phyloP scores from a whole-genome alignment of 1,140 invertebrate genomes.

The Anoplophora glabripennis region DNA sequence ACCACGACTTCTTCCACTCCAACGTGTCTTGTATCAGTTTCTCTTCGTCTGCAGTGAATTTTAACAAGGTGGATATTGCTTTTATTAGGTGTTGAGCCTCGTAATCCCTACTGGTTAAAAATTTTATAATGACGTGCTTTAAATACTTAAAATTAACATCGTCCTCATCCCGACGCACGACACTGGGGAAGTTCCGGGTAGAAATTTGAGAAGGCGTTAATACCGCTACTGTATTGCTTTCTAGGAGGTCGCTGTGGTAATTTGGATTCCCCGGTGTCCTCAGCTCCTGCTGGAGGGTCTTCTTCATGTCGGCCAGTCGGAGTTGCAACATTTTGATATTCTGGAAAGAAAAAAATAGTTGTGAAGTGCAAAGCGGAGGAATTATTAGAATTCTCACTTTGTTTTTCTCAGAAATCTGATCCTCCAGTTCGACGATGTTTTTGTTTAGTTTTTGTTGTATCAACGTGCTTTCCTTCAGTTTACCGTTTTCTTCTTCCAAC shows the following conservation, averaged over 20 bases:
- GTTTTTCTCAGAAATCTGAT: constrained; percentile 76
- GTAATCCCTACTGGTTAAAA: constrained; percentile 82
- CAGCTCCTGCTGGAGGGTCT: constrained; percentile 84
- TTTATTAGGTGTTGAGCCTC: constrained; percentile 86
- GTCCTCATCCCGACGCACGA: constrained; percentile 57
- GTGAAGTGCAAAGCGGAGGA: neutral
- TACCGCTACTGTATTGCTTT: constrained; percentile 47
- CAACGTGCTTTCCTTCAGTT: constrained; percentile 52
- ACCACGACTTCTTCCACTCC: constrained; percentile 87
- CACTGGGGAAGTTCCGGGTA: constrained; percentile 54
- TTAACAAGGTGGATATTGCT: constrained; percentile 79
- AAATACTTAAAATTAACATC: constrained; percentile 85
- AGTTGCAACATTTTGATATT: constrained; percentile 85
- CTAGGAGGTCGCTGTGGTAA: constrained; percentile 29
- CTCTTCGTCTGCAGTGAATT: constrained; percentile 84
- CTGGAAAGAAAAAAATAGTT: constrained; percentile 59
- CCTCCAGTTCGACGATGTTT: constrained; percentile 66
- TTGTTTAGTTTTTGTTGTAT: constrained; percentile 59
- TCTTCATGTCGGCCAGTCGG: constrained; percentile 82
- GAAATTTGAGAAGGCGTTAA: constrained; percentile 52
- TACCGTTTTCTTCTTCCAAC: constrained; percentile 53
- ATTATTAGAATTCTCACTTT: constrained; percentile 54
- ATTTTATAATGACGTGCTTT: constrained; percentile 90
- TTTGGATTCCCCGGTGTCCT: constrained; percentile 51
- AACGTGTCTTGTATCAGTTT: constrained; percentile 80